phyloP scores from a whole-genome alignment of 2,797 vertebrate species.

The Amblyraja radiata region DNA sequence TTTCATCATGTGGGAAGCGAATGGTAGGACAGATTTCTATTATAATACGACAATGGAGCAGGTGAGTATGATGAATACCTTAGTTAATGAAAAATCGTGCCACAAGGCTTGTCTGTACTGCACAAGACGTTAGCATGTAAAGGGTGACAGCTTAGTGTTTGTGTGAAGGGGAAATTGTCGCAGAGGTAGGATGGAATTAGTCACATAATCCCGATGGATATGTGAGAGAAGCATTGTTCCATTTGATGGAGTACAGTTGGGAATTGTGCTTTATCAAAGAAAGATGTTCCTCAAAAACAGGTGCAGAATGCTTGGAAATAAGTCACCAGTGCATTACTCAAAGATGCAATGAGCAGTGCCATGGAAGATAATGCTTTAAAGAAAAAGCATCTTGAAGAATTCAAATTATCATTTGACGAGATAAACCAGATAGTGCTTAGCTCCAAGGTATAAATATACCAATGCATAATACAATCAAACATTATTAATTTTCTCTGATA shows the following conservation, averaged over 20 bases:
- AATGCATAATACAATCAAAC: neutral
- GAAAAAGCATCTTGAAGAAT: neutral
- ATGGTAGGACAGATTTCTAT: slow-evolving; percentile 14
- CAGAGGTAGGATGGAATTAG: neutral
- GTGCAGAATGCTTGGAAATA: neutral
- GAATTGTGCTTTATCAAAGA: neutral
- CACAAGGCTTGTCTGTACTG: neutral
- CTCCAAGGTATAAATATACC: neutral
- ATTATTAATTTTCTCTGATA: neutral
- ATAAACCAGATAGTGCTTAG: neutral
- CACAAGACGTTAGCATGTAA: neutral
- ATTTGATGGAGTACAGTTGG: neutral
- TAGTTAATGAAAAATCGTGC: neutral
- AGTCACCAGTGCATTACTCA: too few species aligned
- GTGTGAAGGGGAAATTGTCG: neutral
- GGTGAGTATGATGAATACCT: neutral
- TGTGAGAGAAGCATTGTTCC: neutral
- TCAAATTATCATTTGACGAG: neutral
- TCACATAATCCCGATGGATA: neutral
- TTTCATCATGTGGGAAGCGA: slow-evolving; percentile 9
- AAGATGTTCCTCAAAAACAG: too few species aligned
- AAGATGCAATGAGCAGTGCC: neutral
- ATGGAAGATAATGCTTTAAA: neutral
- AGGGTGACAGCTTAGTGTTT: neutral
- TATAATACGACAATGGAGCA: slow-evolving; percentile 2